These are phyloP conservation scores for Sicus ferrugineus DNA, from an alignment of 2,888 invertebrate genomes.

Conservation along the genomic window DNA sequence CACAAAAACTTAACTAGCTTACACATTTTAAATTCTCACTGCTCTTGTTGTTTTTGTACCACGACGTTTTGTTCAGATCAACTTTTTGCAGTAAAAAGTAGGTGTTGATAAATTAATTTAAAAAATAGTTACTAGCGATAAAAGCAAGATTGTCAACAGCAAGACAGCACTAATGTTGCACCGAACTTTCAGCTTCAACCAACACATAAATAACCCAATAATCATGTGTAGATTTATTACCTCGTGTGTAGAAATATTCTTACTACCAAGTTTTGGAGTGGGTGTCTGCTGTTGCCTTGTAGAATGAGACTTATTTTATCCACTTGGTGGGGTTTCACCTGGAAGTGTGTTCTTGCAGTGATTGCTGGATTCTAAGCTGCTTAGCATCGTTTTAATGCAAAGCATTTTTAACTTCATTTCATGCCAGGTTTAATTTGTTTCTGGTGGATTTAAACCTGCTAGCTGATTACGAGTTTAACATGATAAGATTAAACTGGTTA, in stretches of 20 bases:
- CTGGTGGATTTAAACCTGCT: not conserved
- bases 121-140: not conserved
- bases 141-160: constrained; percentile 6
- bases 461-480: not conserved
- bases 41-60: not conserved
- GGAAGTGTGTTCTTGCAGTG: constrained; percentile 6
- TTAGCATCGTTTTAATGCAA: not conserved
- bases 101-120: not conserved
- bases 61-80: not conserved
- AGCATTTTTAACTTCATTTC: not conserved
- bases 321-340: not conserved
- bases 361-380: constrained; percentile 9
- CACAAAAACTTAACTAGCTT: no score
- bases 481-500: not conserved
- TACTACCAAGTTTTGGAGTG: not conserved
- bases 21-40: not conserved
- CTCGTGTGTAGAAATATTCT: no score
- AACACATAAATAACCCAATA: constrained; percentile 3
- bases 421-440: not conserved
- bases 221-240: constrained; percentile 13
- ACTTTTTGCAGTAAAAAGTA: not conserved
- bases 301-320: not conserved
- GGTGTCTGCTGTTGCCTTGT: no score
- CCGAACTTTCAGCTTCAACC: not conserved
- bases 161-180: constrained; percentile 23